Base-by-base conservation (phyloP, 2,888 invertebrate species). In the Baccha elongata region DNA sequence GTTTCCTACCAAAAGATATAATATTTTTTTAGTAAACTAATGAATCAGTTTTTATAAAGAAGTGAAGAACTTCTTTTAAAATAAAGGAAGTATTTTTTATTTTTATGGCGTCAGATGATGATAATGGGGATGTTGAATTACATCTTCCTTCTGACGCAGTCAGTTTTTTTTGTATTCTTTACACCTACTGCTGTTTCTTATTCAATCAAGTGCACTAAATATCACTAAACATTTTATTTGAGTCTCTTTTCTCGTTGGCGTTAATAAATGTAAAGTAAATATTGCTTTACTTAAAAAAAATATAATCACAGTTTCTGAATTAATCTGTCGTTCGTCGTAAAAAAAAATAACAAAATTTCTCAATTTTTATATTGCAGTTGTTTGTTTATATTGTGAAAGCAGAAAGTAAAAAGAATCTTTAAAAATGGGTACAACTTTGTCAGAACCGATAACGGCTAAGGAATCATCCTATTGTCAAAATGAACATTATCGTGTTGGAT, bases 401-500 rank as follows among this genome's bases (percentile, higher is more conserved):
- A 13, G 10, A 65, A 53, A 17, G 64, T 26, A 26, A 64, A 48
- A 48, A 68, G 35, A 40, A 37, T 69, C 42, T 7, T 46, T 26
- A 1, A 21, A 64, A 44, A 99, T 99, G 99, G 99, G 99, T 87
- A 99, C 99, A 92, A 98, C 98, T 87, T 92, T 99, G 85, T 97
- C 98, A 78, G 99, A 99, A 92, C 99, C 99, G 46, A 96, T 99
- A 85, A 99, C 99, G 26, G 93, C 94, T 85, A 97, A 96, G 91
- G 95, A 96, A 88, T 96, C 96, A 0, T 93, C 96, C 8, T 94
- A 94, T 90, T 96, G 96, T 87, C 94, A 95, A 89, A 96, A 96
- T 89, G 91, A 92, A 26, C 91, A 93, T 4, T 93, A 91, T 87
- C 90, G 92, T 5, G 91, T 99, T 4, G 99, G 98, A n/a, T 97